Evolutionary conservation across 1,140 invertebrate species (phyloP).

Genomic region (Stegodyphus dumicola): DNA sequence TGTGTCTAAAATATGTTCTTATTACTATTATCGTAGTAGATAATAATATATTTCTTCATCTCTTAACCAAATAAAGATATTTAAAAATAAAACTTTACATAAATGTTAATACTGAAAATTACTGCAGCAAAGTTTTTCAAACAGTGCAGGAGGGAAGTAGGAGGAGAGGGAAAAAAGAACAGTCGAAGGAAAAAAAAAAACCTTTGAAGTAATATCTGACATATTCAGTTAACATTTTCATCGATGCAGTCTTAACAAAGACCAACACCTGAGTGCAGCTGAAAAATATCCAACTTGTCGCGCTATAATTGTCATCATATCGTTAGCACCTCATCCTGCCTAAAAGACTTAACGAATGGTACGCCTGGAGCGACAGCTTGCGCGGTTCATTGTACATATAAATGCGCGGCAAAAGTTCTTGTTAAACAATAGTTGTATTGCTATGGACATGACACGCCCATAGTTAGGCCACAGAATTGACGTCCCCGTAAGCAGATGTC

Average conservation of each 20-base stretch:
- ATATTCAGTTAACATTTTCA: background rate
- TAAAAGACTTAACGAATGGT: conserved; percentile 20
- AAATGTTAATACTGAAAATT: no score
- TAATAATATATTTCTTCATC: no score
- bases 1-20: no score
- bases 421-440: conserved; percentile 14
- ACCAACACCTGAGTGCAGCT: conserved; percentile 16
- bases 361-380: conserved; percentile 1
- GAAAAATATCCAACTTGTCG: conserved; percentile 6
- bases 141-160: background rate
- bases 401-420: conserved; percentile 5
- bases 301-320: conserved; percentile 30
- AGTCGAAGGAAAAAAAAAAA: background rate
- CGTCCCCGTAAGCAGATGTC: conserved; percentile 5
- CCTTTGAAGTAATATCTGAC: background rate
- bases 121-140: no score
- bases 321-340: conserved; percentile 30
- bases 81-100: no score
- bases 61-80: no score
- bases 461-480: conserved; percentile 15
- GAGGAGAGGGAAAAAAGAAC: background rate
- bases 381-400: conserved; percentile 2
- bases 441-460: conserved; percentile 33
- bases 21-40: no score
- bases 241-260: background rate